A percentile compares a stretch with the other conserved stretches of the same genome.
phyloP scores from a whole-genome alignment of 2,797 vertebrate genomes.

The Cirrhinus molitorella region DNA sequence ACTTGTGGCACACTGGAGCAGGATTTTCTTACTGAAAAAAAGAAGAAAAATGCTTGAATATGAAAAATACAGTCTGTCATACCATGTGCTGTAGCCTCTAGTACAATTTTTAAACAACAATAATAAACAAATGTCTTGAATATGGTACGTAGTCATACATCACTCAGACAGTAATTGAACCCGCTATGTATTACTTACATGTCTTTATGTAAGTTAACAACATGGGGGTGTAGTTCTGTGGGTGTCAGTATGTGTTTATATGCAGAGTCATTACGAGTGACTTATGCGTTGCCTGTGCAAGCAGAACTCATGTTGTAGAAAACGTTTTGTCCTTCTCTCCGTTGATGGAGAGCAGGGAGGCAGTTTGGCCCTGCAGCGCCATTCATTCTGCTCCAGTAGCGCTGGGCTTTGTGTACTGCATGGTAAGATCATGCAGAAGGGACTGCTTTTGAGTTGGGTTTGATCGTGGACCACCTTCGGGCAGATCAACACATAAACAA shows the following conservation, averaged over 20 bases:
- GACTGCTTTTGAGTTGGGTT: constrained; percentile 39
- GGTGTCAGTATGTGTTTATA: constrained; percentile 46
- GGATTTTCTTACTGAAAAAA: constrained; percentile 26
- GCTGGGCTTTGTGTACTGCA: constrained; percentile 27
- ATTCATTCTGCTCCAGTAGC: constrained; percentile 56
- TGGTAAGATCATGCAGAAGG: constrained; percentile 49
- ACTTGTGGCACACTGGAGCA: constrained; percentile 16
- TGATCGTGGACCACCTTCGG: constrained; percentile 51
- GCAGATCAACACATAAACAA: constrained; percentile 50
- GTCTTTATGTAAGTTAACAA: constrained; percentile 23
- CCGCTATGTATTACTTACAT: constrained; percentile 33
- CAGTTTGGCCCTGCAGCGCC: constrained; percentile 35
- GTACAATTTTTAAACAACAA: constrained; percentile 13
- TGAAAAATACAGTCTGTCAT: constrained; percentile 19
- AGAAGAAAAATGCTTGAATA: constrained; percentile 44
- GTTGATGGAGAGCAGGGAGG: constrained; percentile 34
- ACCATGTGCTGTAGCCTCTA: constrained; percentile 1
- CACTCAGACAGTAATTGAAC: constrained; percentile 28
- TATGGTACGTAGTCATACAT: constrained; percentile 13
- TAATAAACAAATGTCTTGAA: constrained; percentile 36
- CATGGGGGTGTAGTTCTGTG: constrained; percentile 13
- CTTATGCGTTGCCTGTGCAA: constrained; percentile 28
- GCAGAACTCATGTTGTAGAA: constrained; percentile 31
- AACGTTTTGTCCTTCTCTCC: constrained; percentile 33
- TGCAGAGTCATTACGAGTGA: constrained; percentile 42